Evolutionary conservation across 2,797 vertebrate species (phyloP), one percentile per base, ranked within the genome.

Genomic region (Echeneis naucrates): DNA sequence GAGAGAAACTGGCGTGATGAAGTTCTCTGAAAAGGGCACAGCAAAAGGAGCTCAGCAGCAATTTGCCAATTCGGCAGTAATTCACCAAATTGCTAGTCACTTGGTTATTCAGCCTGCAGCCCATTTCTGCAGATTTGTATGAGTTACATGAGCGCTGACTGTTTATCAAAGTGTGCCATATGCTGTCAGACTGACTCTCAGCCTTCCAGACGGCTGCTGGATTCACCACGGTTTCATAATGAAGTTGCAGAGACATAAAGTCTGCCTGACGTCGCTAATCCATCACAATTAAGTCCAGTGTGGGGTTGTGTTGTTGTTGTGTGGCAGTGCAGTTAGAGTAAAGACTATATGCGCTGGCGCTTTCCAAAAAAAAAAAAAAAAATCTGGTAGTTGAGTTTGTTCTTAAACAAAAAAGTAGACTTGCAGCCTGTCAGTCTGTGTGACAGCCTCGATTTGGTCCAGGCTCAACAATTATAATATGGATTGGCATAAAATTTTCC

Each of bases 221-320:
- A 50, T 58, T 57, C 52, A 32, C 0, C 40, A 17, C 45, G 27
- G 44, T 54, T 27, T 24, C 42, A 32, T 33, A 32, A 51, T 73
- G 42, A 45, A 57, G 37, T 21, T 32, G 10, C 16, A 69, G 33
- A 27, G 37, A 60, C 37, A 47, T 48, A 12, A 68, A 74, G 26
- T 37, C 58, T 50, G 51, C 19, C 21, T 57, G 27, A 56, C 16
- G 58, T 66, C 42, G 13, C 16, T 30, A 13, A 57, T 57, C 12
- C 38, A 51, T 76, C 42, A 74, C 26, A 32, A 3, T 38, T 32
- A 27, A n/a, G 40, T 27, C 1, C 6, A 30, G 0, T 40, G n/a
- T 0, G 44, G 26, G 16, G 37, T 26, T 13, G n/a, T 60, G 19
- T 17, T 16, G 12, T 52, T 44, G 32, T 33, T 7, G 35, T 7